phyloP scores from a whole-genome alignment of 2,797 vertebrate genomes.

The Enteromius afrohamiltoni region DNA sequence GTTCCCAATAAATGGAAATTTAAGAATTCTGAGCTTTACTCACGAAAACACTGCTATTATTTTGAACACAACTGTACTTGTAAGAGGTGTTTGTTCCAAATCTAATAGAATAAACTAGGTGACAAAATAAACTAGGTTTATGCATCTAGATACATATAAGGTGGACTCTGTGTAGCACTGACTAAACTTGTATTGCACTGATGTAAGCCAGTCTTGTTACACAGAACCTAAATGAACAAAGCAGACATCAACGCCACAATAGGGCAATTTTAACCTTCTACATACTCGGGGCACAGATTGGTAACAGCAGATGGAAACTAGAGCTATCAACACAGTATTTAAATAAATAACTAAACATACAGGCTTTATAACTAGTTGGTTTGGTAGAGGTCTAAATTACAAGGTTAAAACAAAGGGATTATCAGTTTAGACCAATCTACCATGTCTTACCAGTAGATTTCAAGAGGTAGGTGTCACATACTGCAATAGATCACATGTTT shows the following conservation, averaged over 20 bases:
- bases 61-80: too few relatives aligned
- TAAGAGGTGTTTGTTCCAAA: background rate
- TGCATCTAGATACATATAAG: background rate
- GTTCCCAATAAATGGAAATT: too few relatives aligned
- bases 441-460: constrained; percentile 42
- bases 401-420: background rate
- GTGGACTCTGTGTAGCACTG: background rate
- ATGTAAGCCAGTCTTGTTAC: background rate
- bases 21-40: too few relatives aligned
- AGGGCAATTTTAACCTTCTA: background rate
- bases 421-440: background rate
- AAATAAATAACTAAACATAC: constrained; percentile 30
- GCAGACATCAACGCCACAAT: background rate
- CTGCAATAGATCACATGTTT: constrained; percentile 28
- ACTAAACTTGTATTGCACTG: constrained; percentile 18
- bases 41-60: too few relatives aligned
- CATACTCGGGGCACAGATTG: background rate
- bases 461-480: constrained; percentile 55
- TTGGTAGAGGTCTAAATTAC: background rate
- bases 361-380: background rate
- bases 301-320: constrained; percentile 16
- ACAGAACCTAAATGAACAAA: background rate
- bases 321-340: background rate
- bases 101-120: background rate
- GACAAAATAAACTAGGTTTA: background rate